Conservation (phyloP, 2,888 invertebrate species). For the Acanthosepion pharaonis region DNA sequence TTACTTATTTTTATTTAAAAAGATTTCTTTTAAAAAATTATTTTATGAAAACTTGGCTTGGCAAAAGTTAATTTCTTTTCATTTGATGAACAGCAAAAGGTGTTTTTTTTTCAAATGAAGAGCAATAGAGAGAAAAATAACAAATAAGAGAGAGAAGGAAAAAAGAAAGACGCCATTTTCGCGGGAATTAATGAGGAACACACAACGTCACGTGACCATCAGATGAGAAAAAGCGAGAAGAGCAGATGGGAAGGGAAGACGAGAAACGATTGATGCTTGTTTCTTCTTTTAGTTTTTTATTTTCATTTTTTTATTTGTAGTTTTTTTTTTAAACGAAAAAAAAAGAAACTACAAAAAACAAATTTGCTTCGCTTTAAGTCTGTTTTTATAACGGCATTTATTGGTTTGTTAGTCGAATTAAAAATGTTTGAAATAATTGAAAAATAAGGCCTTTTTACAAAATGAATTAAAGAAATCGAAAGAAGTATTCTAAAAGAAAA, state of each 20-base stretch:
- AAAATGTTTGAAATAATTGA: conserved; percentile 33
- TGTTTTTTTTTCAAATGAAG: too few species aligned
- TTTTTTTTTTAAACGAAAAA: background rate
- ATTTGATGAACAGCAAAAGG: background rate
- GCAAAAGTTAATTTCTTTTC: background rate
- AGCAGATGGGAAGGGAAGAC: background rate
- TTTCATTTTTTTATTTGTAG: background rate
- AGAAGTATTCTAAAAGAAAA: background rate
- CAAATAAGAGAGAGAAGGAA: background rate
- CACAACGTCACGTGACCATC: conserved; percentile 17
- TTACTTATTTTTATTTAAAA: too few species aligned
- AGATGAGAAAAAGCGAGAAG: background rate
- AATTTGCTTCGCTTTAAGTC: background rate
- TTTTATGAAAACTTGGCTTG: too few species aligned
- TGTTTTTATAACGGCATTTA: background rate
- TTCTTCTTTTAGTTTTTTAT: background rate
- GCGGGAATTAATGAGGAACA: conserved; percentile 9
- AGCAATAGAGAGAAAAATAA: too few species aligned
- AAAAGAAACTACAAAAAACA: background rate
- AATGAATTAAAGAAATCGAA: conserved; percentile 33
- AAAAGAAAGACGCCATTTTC: background rate
- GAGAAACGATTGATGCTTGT: background rate
- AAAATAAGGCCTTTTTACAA: conserved; percentile 15
- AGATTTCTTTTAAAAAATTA: too few species aligned
- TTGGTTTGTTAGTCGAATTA: conserved; percentile 33